Percentiles rank a stretch among this genome's conserved stretches.
These are phyloP conservation scores for Spea bombifrons DNA, from an alignment of 2,113 vertebrate species.

Conservation along the genomic window DNA sequence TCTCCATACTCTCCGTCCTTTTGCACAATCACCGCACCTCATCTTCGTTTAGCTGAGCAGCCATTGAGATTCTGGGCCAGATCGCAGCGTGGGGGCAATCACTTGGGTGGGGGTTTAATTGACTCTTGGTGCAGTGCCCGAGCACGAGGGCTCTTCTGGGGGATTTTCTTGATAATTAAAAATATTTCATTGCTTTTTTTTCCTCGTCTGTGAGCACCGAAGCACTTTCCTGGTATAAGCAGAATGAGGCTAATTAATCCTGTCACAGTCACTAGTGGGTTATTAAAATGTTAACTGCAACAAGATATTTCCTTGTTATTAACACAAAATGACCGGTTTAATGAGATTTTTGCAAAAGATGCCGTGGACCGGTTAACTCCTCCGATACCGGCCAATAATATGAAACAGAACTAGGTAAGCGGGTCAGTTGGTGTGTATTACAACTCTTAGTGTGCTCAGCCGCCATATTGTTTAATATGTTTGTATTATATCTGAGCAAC, in stretches of 20 bases:
- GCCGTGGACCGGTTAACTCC: background rate
- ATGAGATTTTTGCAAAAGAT: conserved; percentile 9
- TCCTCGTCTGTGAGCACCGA: background rate
- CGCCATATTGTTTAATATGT: too few relatives aligned
- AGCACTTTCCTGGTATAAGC: conserved; percentile 4
- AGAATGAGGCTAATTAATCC: conserved; percentile 14
- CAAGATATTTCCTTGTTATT: conserved; percentile 17
- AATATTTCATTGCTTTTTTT: background rate
- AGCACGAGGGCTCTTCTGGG: background rate
- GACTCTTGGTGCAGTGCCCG: background rate
- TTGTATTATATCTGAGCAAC: too few relatives aligned
- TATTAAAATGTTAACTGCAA: conserved; percentile 33
- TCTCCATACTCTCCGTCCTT: too few relatives aligned
- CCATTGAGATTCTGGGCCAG: too few relatives aligned
- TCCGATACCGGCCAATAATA: background rate
- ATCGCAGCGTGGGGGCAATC: too few relatives aligned
- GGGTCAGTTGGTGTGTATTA: too few relatives aligned
- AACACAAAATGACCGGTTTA: background rate
- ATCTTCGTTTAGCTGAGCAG: too few relatives aligned
- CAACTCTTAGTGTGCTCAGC: too few relatives aligned
- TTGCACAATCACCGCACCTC: too few relatives aligned
- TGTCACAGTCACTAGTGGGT: conserved; percentile 8
- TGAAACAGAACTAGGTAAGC: too few relatives aligned
- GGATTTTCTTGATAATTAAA: background rate
- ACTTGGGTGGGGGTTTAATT: background rate